Evolutionary conservation across 2,797 vertebrate species (phyloP), one percentile per base, ranked within the genome.

Genomic region (Tamandua tetradactyla): DNA sequence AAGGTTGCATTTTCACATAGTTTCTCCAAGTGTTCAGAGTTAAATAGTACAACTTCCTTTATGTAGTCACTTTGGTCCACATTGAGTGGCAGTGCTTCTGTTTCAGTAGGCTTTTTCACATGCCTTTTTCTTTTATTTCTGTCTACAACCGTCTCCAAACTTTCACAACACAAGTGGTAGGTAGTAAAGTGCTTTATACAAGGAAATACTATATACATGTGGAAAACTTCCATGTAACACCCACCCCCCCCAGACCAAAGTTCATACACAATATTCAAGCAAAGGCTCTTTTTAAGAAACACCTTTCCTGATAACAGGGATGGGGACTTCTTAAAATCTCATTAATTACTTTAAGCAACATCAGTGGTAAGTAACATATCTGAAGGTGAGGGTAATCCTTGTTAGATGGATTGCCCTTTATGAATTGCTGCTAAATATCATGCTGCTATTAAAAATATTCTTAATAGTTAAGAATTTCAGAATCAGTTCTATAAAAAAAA

Each of bases 151-250:
- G 92, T 97, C 97, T 98, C 82, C 96, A 80, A 96, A 95, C 85
- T 93, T 97, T 95, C 7, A 23, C 96, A 95, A 97, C 0, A 18
- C 91, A 97, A 96, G 96, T 89, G 94, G 95, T 96, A 98, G 97
- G 96, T 87, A 98, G 96, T 99, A 99, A 99, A 99, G 98, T 99
- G 98, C 98, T 98, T 98, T 98, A 97, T 97, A 98, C 94, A 98
- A 98, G n/a, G 92, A 97, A 98, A 97, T 98, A 98, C 98, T 98
- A 98, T 98, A 97, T 98, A 98, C 96, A 98, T 32, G 96, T 91
- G 94, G 94, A 93, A 93, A 96, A 85, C 90, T 95, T 97, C 61
- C 66, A 80, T 80, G 94, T 97, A 97, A 98, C 96, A 95, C 92
- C 94, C 98, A 94, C 94, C n/a, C n/a, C n/a, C 98, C 94, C 95